A percentile compares a stretch with the other conserved stretches of the same genome.
phyloP scores from a whole-genome alignment of 2,797 vertebrate species.

The Phataginus tricuspis region DNA sequence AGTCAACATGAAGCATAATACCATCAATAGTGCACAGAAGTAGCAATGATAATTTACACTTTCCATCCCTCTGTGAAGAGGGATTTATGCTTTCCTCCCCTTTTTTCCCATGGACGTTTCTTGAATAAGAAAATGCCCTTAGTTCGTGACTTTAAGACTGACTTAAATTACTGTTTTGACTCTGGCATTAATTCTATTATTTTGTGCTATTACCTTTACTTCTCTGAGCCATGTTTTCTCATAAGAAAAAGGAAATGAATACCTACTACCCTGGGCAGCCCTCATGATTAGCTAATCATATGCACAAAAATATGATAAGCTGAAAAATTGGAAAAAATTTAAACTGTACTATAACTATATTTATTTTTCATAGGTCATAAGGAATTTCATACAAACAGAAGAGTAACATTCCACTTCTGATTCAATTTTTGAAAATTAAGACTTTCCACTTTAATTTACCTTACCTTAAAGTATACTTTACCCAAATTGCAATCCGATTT shows the following conservation, averaged over 20 bases:
- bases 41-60: conserved; percentile 25
- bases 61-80: conserved; percentile 10
- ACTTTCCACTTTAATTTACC: background rate
- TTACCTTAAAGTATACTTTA: background rate
- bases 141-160: background rate
- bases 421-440: conserved; percentile 26
- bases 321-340: background rate
- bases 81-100: background rate
- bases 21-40: background rate
- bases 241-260: background rate
- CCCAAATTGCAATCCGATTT: background rate
- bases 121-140: background rate
- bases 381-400: background rate
- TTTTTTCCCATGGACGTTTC: background rate
- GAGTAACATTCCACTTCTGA: background rate
- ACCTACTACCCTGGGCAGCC: background rate
- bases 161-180: conserved; percentile 45
- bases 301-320: background rate
- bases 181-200: background rate
- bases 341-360: background rate
- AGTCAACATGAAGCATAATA: background rate
- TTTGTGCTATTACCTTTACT: conserved; percentile 22
- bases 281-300: background rate
- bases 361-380: background rate
- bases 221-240: background rate